Evolutionary conservation across 1,140 invertebrate species (phyloP).

Genomic region (Neodiprion virginianus): DNA sequence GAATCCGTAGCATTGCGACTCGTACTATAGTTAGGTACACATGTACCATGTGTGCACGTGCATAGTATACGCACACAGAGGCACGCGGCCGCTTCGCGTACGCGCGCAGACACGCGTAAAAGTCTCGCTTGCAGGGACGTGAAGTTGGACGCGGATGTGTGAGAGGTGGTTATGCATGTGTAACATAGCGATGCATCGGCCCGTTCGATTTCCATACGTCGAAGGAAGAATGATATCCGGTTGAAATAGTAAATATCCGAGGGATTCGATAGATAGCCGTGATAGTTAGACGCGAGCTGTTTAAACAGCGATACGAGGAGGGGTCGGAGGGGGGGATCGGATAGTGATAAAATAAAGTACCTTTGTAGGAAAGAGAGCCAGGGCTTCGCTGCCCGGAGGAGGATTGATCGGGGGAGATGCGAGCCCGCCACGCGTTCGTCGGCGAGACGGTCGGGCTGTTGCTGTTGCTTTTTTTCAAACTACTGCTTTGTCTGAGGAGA

Average conservation of each 20-base stretch:
- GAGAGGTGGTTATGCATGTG: neutral
- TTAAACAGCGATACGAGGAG: too few relatives aligned
- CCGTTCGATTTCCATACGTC: neutral
- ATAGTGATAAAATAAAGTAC: conserved; percentile 46
- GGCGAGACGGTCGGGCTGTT: conserved; percentile 72
- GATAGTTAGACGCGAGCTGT: too few relatives aligned
- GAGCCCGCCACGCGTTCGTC: conserved; percentile 67
- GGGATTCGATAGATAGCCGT: too few relatives aligned
- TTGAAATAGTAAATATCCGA: too few relatives aligned
- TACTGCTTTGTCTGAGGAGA: conserved; percentile 63
- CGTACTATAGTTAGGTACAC: neutral
- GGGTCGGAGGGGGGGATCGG: too few relatives aligned
- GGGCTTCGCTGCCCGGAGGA: conserved; percentile 74
- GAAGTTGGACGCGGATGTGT: neutral
- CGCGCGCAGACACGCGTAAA: neutral
- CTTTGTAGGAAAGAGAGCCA: conserved; percentile 75
- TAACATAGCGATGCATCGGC: neutral
- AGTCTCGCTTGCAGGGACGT: neutral
- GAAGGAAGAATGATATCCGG: neutral
- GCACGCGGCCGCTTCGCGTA: neutral
- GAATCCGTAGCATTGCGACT: neutral
- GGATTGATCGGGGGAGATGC: conserved; percentile 71
- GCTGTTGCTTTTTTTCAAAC: conserved; percentile 66
- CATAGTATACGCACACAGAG: neutral
- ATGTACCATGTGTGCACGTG: neutral